A percentile compares a stretch with the other conserved stretches of the same genome.
Evolutionary conservation across 2,113 vertebrate species (phyloP).

Genomic region (Oreochromis spilurus): DNA sequence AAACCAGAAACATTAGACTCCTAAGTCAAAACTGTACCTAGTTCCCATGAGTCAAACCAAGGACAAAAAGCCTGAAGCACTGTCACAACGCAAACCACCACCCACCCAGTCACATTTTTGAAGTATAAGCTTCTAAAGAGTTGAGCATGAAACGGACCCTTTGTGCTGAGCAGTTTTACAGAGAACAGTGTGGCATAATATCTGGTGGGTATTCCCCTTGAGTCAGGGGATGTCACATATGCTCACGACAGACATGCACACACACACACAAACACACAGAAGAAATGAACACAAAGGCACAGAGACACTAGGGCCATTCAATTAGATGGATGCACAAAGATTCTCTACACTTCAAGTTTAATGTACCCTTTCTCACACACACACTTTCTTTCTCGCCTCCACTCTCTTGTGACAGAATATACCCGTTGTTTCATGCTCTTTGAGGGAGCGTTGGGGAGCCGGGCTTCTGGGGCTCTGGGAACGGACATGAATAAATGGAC

Average conservation of each 20-base stretch:
- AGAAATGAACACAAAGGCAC: neutral
- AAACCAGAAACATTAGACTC: slow-evolving; percentile 44
- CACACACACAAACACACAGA: neutral
- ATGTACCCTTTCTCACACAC: slow-evolving; percentile 4
- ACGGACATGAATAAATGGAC: slow-evolving; percentile 59
- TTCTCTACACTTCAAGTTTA: slow-evolving; percentile 14
- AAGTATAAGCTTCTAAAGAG: slow-evolving; percentile 54
- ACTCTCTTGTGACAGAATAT: slow-evolving; percentile 47
- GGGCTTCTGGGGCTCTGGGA: slow-evolving; percentile 39
- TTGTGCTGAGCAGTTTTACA: slow-evolving; percentile 56
- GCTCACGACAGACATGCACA: neutral
- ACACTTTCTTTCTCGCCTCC: neutral
- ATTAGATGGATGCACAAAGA: neutral
- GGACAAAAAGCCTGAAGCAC: slow-evolving; percentile 45
- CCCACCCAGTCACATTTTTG: slow-evolving; percentile 48
- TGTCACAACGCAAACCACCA: slow-evolving; percentile 37
- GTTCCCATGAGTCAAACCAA: slow-evolving; percentile 62
- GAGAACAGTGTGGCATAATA: slow-evolving; percentile 43
- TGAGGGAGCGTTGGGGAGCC: slow-evolving; percentile 25
- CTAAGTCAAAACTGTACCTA: slow-evolving; percentile 21
- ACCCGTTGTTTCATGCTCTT: slow-evolving; percentile 56
- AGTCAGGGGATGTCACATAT: slow-evolving; percentile 22
- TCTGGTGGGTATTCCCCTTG: slow-evolving; percentile 48
- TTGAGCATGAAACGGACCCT: slow-evolving; percentile 44
- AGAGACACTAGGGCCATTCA: slow-evolving; percentile 19